Evolutionary conservation across 2,113 vertebrate species (phyloP).

Genomic region (Crypturellus undulatus): DNA sequence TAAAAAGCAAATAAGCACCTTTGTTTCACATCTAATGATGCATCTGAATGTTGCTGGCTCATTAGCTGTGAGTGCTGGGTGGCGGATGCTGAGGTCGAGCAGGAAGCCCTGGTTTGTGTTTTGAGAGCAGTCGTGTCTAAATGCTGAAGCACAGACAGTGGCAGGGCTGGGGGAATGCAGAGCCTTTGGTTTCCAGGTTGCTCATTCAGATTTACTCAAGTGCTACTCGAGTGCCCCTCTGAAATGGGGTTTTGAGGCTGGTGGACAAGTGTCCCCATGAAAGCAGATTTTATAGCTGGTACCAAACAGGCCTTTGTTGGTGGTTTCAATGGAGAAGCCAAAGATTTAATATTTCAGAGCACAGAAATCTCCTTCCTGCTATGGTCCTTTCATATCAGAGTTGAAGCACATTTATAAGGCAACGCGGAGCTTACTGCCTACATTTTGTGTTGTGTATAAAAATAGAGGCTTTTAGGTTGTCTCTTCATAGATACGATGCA

Average conservation of each 20-base stretch:
- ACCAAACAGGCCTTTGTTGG: background rate
- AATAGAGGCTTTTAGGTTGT: background rate
- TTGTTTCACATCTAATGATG: conserved; percentile 9
- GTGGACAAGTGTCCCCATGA: background rate
- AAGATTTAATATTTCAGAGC: background rate
- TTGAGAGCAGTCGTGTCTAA: background rate
- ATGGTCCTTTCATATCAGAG: background rate
- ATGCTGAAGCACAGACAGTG: background rate
- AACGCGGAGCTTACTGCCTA: background rate
- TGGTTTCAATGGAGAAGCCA: background rate
- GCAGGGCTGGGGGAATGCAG: background rate
- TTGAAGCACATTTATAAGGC: background rate
- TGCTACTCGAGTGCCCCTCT: background rate
- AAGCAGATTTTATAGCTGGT: background rate
- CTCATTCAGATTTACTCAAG: background rate
- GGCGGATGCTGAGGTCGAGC: background rate
- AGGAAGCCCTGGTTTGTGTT: background rate
- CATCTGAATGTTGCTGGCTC: background rate
- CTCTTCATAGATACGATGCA: fast-evolving
- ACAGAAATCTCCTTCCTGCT: background rate
- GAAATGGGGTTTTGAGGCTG: background rate
- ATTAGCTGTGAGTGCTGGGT: background rate
- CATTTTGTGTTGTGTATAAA: background rate
- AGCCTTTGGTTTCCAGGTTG: background rate
- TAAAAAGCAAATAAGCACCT: background rate